phyloP scores from a whole-genome alignment of 2,113 vertebrate species.

The Pelecanoides urinatrix region DNA sequence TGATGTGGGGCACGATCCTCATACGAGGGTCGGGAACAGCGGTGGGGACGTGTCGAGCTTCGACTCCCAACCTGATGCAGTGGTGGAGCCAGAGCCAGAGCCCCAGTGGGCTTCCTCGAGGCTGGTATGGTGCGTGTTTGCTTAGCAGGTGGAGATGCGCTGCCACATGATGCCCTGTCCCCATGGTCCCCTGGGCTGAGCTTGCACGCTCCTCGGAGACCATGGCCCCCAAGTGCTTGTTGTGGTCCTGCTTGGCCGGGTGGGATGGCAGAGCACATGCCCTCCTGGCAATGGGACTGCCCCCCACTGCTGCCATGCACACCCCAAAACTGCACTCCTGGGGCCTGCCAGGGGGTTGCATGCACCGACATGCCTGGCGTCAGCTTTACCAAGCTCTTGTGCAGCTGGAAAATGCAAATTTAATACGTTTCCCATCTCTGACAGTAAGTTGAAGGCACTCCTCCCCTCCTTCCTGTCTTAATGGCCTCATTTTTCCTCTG shows the following conservation, averaged over 20 bases:
- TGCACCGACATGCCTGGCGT: background rate
- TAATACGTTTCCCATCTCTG: background rate
- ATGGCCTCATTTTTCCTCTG: background rate
- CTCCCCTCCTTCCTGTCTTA: background rate
- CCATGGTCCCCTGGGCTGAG: background rate
- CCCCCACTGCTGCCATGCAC: background rate
- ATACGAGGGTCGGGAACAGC: rapidly evolving
- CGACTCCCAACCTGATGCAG: background rate
- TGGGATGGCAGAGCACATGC: background rate
- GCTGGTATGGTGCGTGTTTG: rapidly evolving
- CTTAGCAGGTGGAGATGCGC: background rate
- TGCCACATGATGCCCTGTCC: background rate
- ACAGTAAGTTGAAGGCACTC: background rate
- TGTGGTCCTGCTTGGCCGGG: background rate
- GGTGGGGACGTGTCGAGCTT: background rate
- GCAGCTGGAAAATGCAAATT: background rate
- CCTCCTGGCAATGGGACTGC: background rate
- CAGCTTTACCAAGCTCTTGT: background rate
- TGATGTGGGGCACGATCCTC: background rate
- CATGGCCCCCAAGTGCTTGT: background rate
- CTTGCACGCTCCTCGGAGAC: background rate
- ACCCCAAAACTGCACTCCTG: background rate
- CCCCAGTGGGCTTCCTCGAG: background rate
- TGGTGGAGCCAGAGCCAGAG: background rate
- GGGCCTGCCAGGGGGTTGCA: rapidly evolving